Evolutionary conservation across 2,113 vertebrate genomes (phyloP), one percentile per base, ranked within the genome.

Genomic region (Ophthalmolycus amberensis): DNA sequence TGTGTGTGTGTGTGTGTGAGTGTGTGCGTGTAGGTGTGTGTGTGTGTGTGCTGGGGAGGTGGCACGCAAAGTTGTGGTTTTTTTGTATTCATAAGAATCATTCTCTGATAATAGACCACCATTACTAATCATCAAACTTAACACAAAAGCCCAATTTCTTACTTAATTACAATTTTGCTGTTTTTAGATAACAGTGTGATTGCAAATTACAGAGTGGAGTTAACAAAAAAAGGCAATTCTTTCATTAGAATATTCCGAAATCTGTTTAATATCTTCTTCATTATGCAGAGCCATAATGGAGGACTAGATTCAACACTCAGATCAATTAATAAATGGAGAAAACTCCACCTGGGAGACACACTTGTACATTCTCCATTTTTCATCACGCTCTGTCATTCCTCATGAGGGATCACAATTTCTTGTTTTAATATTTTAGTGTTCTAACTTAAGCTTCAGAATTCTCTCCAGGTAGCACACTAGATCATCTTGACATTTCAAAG

Each of bases 361-460:
- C 75, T 86, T 18, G 38, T 72, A 71, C 84, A 58, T 90, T 89
- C 78, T 91, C 68, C 88, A 95, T 94, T 93, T 94, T 92, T 93
- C 91, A 93, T 91, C 81, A 52, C 46, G 78, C 62, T 29, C 84
- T 75, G 67, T 84, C 85, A 85, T 90, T 90, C 79, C 92, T 86
- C 88, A 67, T 62, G 72, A 93, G 88, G 85, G 91, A 84, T 88
- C 86, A 88, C 91, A 85, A 91, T 94, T 94, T 93, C 92, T 91
- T 90, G 84, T 94, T 95, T 95, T 95, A 95, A 95, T 94, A 95
- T 95, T 95, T 95, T 93, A 95, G 92, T 90, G 91, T 88, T 92
- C 92, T 91, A 93, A 95, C 90, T 95, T 93, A 94, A 95, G 94
- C 93, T 92, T 91, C 83, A 87, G 82, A 91, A 92, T 90, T 90